Evolutionary conservation across 1,140 invertebrate genomes (phyloP).

Genomic region (Fragariocoptes setiger): DNA sequence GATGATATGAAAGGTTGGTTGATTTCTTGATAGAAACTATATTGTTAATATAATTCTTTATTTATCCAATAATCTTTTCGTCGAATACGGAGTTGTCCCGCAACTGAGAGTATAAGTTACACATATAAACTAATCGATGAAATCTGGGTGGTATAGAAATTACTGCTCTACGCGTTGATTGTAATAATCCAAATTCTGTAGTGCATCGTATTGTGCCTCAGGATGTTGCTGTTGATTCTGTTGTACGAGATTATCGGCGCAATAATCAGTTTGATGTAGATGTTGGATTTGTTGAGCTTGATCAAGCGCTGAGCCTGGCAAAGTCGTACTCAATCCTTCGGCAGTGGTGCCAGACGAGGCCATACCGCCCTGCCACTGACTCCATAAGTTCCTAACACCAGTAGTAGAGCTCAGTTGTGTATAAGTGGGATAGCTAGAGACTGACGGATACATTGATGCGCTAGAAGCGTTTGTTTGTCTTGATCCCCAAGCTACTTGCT

Average conservation of each 20-base stretch:
- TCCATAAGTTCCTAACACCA: not conserved
- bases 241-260: not conserved
- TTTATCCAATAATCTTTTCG: no score
- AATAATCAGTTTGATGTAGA: not conserved
- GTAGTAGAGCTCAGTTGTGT: not conserved
- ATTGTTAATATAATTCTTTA: no score
- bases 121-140: no score
- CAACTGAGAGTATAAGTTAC: no score
- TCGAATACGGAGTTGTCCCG: no score
- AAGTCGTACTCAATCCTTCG: no score
- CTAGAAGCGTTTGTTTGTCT: not conserved
- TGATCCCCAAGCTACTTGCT: not conserved
- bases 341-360: not conserved
- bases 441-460: no score
- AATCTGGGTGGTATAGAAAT: no score
- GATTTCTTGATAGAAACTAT: no score
- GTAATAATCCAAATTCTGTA: not conserved
- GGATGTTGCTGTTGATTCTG: not conserved
- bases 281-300: not conserved
- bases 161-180: no score
- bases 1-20: no score
- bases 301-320: not conserved
- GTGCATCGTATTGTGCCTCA: not conserved
- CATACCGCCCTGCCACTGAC: not conserved
- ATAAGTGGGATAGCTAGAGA: not conserved